These are phyloP conservation scores for Cheiracanthium punctorium DNA, from an alignment of 2,888 invertebrate genomes.

Conservation along the genomic window DNA sequence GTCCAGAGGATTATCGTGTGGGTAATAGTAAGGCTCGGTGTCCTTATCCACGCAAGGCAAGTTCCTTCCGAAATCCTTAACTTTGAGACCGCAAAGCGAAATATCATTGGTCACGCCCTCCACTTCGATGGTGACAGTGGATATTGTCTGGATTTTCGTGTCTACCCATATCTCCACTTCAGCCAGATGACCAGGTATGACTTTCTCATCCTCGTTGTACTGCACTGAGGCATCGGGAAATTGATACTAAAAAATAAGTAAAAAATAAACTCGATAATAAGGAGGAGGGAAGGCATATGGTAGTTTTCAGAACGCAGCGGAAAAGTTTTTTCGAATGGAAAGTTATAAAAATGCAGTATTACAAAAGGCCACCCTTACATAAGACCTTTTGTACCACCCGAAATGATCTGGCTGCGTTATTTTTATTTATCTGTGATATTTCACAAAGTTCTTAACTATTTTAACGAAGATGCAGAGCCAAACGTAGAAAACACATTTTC, in stretches of 20 bases:
- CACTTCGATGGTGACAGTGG: conserved; percentile 66
- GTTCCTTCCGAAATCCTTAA: conserved; percentile 70
- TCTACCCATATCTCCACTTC: conserved; percentile 67
- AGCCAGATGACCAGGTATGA: conserved; percentile 69
- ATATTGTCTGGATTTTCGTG: conserved; percentile 70
- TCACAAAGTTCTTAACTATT: no score
- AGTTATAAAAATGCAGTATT: no score
- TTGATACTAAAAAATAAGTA: conserved; percentile 32
- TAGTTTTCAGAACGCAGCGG: no score
- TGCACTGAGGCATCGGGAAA: conserved; percentile 26
- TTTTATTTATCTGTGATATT: no score
- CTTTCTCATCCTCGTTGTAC: conserved; percentile 24
- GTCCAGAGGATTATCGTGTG: conserved; percentile 63
- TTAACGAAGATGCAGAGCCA: no score
- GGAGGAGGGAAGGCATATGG: no score
- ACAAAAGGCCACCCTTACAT: no score
- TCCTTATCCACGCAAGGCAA: conserved; percentile 70
- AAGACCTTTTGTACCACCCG: no score
- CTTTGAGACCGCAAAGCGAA: conserved; percentile 71
- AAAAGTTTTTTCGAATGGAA: no score
- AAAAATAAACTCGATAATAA: no score
- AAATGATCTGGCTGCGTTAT: no score
- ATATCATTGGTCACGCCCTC: conserved; percentile 60
- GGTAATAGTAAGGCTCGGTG: conserved; percentile 67
- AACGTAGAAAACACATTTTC: no score